Evolutionary conservation across 2,113 vertebrate species (phyloP).

Genomic region (Suricata suricatta): DNA sequence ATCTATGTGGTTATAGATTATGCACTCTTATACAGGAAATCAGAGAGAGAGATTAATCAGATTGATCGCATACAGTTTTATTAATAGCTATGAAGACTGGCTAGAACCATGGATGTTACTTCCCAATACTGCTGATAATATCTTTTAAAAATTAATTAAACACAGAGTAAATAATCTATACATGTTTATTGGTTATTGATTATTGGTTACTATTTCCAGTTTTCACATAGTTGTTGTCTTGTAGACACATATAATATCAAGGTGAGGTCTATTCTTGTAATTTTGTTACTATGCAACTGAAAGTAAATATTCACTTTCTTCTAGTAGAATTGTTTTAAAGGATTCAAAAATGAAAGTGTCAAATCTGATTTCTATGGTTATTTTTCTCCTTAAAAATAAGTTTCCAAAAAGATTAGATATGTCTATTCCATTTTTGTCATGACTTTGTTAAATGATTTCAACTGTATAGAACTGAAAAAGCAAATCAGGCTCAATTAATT

Average conservation of each 20-base stretch:
- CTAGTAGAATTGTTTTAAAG: not conserved
- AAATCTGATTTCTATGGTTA: slow-evolving; percentile 50
- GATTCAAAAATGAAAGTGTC: slow-evolving; percentile 22
- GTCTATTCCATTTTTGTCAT: slow-evolving; percentile 51
- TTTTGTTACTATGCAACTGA: not conserved
- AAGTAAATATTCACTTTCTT: slow-evolving; percentile 34
- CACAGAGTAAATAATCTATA: not conserved
- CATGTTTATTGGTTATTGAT: not conserved
- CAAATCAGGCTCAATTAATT: slow-evolving; percentile 31
- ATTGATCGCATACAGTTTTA: not conserved
- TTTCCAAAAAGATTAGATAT: slow-evolving; percentile 42
- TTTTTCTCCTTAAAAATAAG: slow-evolving; percentile 58
- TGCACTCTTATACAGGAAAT: not conserved
- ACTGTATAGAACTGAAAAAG: slow-evolving; percentile 14
- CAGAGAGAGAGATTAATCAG: not conserved
- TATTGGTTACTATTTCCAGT: not conserved
- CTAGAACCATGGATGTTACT: not conserved
- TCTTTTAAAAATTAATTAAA: not conserved
- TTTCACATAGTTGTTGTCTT: not conserved
- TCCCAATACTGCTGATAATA: not conserved
- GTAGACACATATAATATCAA: not conserved
- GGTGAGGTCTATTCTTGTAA: not conserved
- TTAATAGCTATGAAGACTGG: not conserved
- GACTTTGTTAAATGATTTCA: slow-evolving; percentile 35
- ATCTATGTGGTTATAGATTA: not conserved